Evolutionary conservation across 2,888 invertebrate species (phyloP).

Genomic region (Diploptera punctata): DNA sequence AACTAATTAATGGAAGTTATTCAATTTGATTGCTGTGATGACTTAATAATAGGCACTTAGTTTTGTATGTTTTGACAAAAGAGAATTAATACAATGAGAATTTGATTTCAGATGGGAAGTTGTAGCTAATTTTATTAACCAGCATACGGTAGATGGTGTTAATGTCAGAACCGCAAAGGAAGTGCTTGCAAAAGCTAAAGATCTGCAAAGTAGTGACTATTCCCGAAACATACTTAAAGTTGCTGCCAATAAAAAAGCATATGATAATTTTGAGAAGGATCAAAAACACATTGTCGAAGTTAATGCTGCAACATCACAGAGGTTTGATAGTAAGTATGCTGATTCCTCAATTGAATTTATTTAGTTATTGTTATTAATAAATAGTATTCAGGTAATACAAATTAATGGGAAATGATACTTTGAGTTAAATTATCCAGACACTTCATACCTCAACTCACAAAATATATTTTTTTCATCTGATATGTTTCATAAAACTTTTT

Average conservation of each 20-base stretch:
- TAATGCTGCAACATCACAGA: slow-evolving; percentile 75
- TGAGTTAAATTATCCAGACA: too few species aligned
- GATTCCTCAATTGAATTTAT: neutral
- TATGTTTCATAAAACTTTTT: too few species aligned
- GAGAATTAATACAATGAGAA: too few species aligned
- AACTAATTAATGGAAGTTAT: too few species aligned
- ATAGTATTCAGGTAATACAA: slow-evolving; percentile 26
- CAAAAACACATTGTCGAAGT: slow-evolving; percentile 60
- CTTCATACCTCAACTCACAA: too few species aligned
- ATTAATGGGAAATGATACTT: too few species aligned
- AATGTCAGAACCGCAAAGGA: slow-evolving; percentile 84
- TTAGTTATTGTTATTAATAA: neutral
- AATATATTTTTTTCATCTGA: too few species aligned
- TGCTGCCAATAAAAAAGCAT: slow-evolving; percentile 91
- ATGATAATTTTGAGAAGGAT: slow-evolving; percentile 87
- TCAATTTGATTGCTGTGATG: too few species aligned
- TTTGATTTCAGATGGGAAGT: slow-evolving; percentile 83
- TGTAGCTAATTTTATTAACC: slow-evolving; percentile 94
- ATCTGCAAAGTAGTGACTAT: slow-evolving; percentile 87
- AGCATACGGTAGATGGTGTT: slow-evolving; percentile 66
- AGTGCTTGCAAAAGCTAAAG: slow-evolving; percentile 94
- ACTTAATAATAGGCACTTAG: too few species aligned
- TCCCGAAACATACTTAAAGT: slow-evolving; percentile 84
- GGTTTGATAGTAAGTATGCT: slow-evolving; percentile 58
- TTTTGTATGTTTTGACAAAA: too few species aligned